These are phyloP conservation scores for Silvanus unidentatus DNA, from an alignment of 2,888 invertebrate genomes.

Conservation along the genomic window DNA sequence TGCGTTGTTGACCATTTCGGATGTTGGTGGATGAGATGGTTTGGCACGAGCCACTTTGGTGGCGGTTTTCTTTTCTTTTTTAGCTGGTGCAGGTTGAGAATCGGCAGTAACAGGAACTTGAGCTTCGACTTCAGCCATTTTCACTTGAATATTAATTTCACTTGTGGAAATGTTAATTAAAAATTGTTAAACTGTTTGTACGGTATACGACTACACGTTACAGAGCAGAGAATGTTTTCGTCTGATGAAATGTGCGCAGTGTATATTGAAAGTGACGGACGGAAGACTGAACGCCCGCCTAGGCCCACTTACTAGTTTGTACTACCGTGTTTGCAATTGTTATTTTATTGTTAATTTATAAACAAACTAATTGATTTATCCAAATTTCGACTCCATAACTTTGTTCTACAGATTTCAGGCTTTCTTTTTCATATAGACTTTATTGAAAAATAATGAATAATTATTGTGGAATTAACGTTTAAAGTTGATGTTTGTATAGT, in stretches of 20 bases:
- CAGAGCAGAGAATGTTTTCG: background rate
- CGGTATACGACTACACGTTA: background rate
- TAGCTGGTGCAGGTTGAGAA: conserved; percentile 16
- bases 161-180: too few relatives aligned
- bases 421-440: too few relatives aligned
- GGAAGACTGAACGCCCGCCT: conserved; percentile 2
- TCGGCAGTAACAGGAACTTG: background rate
- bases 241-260: background rate
- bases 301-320: background rate
- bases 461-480: too few relatives aligned
- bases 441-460: too few relatives aligned
- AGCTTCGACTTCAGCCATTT: background rate
- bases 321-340: too few relatives aligned
- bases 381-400: too few relatives aligned
- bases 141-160: background rate
- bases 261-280: background rate
- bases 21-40: conserved; percentile 46
- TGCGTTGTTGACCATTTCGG: conserved; percentile 55
- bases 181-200: too few relatives aligned
- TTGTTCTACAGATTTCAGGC: too few relatives aligned
- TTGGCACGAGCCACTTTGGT: conserved; percentile 5
- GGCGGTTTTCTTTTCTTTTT: conserved; percentile 35
- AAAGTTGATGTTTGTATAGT: too few relatives aligned
- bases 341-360: too few relatives aligned
- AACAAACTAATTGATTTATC: too few relatives aligned